Conservation (phyloP, 2,888 invertebrate species). For the Trichopria drosophilae region DNA sequence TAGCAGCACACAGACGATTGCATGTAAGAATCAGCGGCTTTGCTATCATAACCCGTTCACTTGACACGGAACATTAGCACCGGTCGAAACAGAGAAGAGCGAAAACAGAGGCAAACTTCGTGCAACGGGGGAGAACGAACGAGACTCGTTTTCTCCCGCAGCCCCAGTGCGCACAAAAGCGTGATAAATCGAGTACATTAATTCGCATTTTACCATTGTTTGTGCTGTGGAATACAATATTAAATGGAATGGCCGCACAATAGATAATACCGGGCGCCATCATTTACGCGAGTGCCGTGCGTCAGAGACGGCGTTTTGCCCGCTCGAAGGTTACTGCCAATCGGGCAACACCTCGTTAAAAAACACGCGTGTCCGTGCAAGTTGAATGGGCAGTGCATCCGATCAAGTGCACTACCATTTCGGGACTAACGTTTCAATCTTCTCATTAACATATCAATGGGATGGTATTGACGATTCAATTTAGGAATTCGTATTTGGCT, state of each 20-base stretch:
- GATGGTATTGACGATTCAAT: too few species aligned
- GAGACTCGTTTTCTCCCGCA: constrained; percentile 40
- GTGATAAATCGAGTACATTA: constrained; percentile 59
- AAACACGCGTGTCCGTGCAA: too few species aligned
- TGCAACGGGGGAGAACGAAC: constrained; percentile 20
- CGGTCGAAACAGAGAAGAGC: constrained; percentile 34
- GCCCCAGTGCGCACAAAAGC: constrained; percentile 55
- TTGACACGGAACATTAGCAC: constrained; percentile 27
- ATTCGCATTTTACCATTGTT: constrained; percentile 59
- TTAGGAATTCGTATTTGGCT: too few species aligned
- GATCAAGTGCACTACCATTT: too few species aligned
- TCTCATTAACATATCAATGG: too few species aligned
- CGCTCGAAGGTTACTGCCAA: constrained; percentile 5
- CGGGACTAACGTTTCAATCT: too few species aligned
- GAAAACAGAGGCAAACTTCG: constrained; percentile 29
- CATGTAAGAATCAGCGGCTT: too few species aligned
- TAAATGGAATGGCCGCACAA: constrained; percentile 58
- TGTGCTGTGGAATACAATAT: constrained; percentile 58
- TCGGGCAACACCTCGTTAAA: too few species aligned
- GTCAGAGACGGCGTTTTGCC: constrained; percentile 2
- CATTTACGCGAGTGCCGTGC: constrained; percentile 47
- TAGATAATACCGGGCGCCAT: constrained; percentile 57
- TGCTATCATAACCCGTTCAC: too few species aligned
- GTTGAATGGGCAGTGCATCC: too few species aligned
- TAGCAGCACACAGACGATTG: too few species aligned